Base-by-base conservation (phyloP, 2,888 invertebrate species). In the Pimpla rufipes region DNA sequence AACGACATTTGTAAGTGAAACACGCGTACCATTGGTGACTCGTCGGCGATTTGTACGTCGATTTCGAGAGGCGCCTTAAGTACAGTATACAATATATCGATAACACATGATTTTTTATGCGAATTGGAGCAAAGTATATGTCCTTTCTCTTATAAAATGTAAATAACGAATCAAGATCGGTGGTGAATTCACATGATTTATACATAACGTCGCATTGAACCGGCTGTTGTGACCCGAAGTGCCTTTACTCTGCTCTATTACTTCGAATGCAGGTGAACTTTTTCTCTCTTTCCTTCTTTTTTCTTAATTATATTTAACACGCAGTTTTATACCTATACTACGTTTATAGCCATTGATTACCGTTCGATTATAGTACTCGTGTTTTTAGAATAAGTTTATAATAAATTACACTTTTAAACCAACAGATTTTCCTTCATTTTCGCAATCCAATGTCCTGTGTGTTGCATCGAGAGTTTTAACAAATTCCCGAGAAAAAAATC, bases 321-420 rank as follows among this genome's bases (percentile, higher is more conserved):
- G 68, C 83, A 83, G 80, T 80, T 83, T 83, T 78, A 79, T 78
- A 82, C 52, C 57, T 80, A 80, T 80, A 68, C 77, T 77, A 82
- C 52, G 62, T 83, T 83, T 77, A 80, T 80, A 80, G 79, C 77
- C 77, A 83, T 80, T 79, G 59, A 83, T 79, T 77, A 75, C 67
- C 76, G 71, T 79, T 79, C 79, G 52, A 79, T 77, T 80, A 73
- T 68, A 76, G n/a, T 73, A 79, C 67, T 76, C 45, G 62, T 73
- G 57, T 73, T 59, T n/a, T 64, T 62, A 59, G 42, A 68, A 77
- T 80, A 77, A 77, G 47, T 83, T 80, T 68, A 80, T 79, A 83
- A 83, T 80, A 83, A 83, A 83, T 83, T 83, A 83, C 77, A 80
- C 73, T 73, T 76, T 79, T 67, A 66, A 83, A 83, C 67, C 62